Base-by-base conservation (phyloP, 2,113 vertebrate species). In the Heterotilapia buettikoferi region DNA sequence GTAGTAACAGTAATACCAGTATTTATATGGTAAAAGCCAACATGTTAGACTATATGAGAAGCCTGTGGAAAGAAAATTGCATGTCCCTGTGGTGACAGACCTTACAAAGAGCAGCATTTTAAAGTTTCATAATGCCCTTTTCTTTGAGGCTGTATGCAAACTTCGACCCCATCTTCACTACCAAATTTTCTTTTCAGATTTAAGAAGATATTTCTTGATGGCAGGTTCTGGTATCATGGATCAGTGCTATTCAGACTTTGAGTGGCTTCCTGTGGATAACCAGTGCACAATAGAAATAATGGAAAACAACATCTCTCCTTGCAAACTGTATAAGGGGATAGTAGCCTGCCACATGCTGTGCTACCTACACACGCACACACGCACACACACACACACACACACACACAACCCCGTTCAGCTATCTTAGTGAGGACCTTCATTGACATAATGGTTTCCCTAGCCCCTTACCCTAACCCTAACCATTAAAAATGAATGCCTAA, bases 221-320 rank as follows among this genome's bases (percentile, higher is more conserved):
- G 73, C 78, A 84, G 88, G 79, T 86, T 92, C 31, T 79, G 80
- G 66, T 79, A 45, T 85, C 40, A 63, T 5, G 21, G 93, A 88
- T 92, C 90, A 93, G 5, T 54, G 87, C 45, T 59, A 43, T 84
- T 90, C 53, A 36, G 80, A 88, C 82, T 80, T 63, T 4, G 40
- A 88, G 76, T 82, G 76, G 91, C 73, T 87, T 92, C 90, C 91
- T 45, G 92, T 73, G 86, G 89, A 86, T 86, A 80, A 79, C 83
- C 50, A 83, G 19, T 43, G 50, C 61, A 81, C 76, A 78, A 13
- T 9, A 31, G 33, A 79, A 52, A 45, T 33, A 43, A 85, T 88
- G 80, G 56, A 91, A 93, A 86, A 86, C 26, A 88, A 61, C 79
- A 84, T 82, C 79, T 24, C 38, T 57, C 54, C 79, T 54, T 33